phyloP scores from a whole-genome alignment of 2,113 vertebrate species.

The Sphaerodactylus townsendi region DNA sequence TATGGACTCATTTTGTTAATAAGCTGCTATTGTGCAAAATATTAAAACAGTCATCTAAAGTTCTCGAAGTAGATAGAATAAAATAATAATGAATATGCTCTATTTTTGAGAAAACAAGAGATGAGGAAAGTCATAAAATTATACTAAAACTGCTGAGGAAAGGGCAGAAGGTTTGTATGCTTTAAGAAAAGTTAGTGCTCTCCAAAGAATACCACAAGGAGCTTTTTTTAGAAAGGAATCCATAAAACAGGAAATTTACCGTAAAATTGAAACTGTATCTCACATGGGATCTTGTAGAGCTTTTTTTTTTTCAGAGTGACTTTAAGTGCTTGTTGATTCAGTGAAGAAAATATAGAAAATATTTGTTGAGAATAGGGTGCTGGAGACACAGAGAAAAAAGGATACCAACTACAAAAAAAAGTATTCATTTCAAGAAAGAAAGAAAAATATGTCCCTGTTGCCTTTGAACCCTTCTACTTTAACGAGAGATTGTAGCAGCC shows the following conservation, averaged over 20 bases:
- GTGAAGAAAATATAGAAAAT: slow-evolving; percentile 3
- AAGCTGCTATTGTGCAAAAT: slow-evolving; percentile 15
- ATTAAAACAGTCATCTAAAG: slow-evolving; percentile 31
- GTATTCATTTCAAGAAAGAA: not conserved
- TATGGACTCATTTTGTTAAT: not conserved
- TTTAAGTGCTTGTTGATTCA: slow-evolving; percentile 25
- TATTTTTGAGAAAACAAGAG: not conserved
- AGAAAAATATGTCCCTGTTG: not conserved
- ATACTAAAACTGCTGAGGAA: slow-evolving; percentile 29
- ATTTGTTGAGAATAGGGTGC: slow-evolving; percentile 27
- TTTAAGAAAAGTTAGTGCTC: slow-evolving; percentile 55
- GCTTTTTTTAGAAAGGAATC: slow-evolving; percentile 63
- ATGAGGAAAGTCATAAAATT: slow-evolving; percentile 9
- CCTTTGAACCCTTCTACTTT: slow-evolving; percentile 13
- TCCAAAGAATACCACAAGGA: slow-evolving; percentile 38
- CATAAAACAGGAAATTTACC: slow-evolving; percentile 60
- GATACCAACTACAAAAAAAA: not conserved
- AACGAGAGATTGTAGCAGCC: slow-evolving; percentile 39
- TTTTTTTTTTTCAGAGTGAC: slow-evolving; percentile 33
- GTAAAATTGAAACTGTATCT: slow-evolving; percentile 60
- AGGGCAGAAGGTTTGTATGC: slow-evolving; percentile 14
- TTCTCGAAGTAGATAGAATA: slow-evolving; percentile 2
- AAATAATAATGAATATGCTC: slow-evolving; percentile 1
- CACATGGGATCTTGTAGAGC: slow-evolving; percentile 41
- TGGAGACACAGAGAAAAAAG: not conserved